A percentile compares a stretch with the other conserved stretches of the same genome.
Conservation (phyloP, 1,140 invertebrate species). For the Bombus pyrosoma region DNA sequence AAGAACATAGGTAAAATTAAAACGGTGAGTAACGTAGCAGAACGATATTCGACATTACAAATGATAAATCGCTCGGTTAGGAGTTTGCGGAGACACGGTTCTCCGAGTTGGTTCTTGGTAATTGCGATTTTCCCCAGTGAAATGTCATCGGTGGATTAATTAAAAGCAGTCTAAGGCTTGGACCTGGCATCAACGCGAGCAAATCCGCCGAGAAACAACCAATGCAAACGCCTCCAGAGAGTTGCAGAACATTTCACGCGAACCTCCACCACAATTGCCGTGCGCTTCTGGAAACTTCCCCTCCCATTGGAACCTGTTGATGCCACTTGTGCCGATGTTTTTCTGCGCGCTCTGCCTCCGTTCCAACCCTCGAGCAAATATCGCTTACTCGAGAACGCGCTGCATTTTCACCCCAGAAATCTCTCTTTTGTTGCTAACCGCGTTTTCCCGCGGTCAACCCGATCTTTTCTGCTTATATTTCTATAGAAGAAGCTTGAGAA, state of each 20-base stretch:
- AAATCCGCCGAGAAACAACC: neutral
- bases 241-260: constrained; percentile 26
- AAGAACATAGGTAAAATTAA: too few relatives aligned
- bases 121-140: neutral
- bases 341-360: neutral
- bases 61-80: neutral
- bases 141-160: constrained; percentile 3
- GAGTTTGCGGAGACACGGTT: neutral
- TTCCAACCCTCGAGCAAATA: neutral
- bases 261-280: constrained; percentile 16
- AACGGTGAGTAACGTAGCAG: too few relatives aligned
- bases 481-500: neutral
- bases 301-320: constrained; percentile 38
- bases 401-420: neutral
- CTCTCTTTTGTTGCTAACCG: neutral
- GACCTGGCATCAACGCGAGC: neutral
- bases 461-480: neutral
- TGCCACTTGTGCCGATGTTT: constrained; percentile 38
- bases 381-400: neutral
- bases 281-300: constrained; percentile 6
- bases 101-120: neutral
- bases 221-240: constrained; percentile 1
- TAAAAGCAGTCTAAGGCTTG: neutral
- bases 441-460: neutral
- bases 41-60: neutral